Conservation (phyloP, 1,140 invertebrate genomes). For the Cydia fagiglandana region DNA sequence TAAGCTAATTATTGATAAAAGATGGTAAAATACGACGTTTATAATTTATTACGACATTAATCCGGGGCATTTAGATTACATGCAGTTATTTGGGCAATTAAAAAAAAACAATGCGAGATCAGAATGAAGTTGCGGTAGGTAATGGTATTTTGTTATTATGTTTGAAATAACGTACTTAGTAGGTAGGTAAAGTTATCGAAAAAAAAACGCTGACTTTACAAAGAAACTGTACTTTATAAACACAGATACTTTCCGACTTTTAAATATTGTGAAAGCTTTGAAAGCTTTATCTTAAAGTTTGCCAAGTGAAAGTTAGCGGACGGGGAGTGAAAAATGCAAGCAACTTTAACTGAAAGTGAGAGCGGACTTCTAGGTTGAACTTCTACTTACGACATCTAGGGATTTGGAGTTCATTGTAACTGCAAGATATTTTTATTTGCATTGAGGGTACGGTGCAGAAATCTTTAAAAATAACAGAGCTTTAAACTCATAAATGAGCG, state of each 20-base stretch:
- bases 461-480: background rate
- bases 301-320: conserved; percentile 57
- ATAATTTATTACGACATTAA: background rate
- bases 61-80: too few relatives aligned
- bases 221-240: conserved; percentile 14
- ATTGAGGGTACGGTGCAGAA: background rate
- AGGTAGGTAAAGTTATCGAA: background rate
- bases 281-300: conserved; percentile 62
- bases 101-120: too few relatives aligned
- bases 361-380: conserved; percentile 52
- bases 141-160: too few relatives aligned
- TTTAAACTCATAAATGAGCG: too few relatives aligned
- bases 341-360: conserved; percentile 60
- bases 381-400: conserved; percentile 27
- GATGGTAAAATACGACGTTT: background rate
- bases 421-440: background rate
- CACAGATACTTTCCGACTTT: background rate
- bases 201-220: background rate
- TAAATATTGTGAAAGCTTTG: conserved; percentile 36
- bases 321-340: conserved; percentile 71
- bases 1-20: background rate
- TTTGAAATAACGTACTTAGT: too few relatives aligned
- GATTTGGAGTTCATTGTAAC: background rate
- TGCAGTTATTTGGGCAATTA: too few relatives aligned
- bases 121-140: too few relatives aligned